These are phyloP conservation scores for Sciurus niger DNA, from an alignment of 2,113 vertebrate genomes.

Conservation along the genomic window DNA sequence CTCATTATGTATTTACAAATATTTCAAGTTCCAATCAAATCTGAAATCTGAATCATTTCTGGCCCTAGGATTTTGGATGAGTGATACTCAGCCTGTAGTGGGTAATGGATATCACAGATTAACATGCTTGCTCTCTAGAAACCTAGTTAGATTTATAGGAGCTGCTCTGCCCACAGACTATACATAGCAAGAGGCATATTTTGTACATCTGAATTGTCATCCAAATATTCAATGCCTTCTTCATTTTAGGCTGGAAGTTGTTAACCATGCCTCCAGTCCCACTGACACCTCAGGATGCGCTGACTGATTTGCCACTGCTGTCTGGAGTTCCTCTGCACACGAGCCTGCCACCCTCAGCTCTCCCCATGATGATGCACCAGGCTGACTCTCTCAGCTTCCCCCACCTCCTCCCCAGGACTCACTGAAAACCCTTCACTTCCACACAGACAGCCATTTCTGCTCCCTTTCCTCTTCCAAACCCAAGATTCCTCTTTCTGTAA, in stretches of 20 bases:
- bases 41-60: background rate
- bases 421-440: background rate
- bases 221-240: background rate
- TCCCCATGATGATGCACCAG: background rate
- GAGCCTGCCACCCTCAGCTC: background rate
- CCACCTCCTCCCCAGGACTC: background rate
- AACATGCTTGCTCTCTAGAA: background rate
- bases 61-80: no score
- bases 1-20: background rate
- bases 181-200: background rate
- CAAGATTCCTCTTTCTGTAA: background rate
- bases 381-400: background rate
- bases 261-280: background rate
- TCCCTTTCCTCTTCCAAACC: background rate
- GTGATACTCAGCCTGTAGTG: no score
- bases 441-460: background rate
- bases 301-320: background rate
- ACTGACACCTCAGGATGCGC: background rate
- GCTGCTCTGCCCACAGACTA: background rate
- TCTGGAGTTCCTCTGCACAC: accelerated
- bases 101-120: background rate
- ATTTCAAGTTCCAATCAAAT: background rate
- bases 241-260: background rate
- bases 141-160: background rate
- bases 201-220: background rate